Percentiles rank a stretch among this genome's conserved stretches.
phyloP scores from a whole-genome alignment of 2,888 invertebrate genomes.

The Mantis religiosa region DNA sequence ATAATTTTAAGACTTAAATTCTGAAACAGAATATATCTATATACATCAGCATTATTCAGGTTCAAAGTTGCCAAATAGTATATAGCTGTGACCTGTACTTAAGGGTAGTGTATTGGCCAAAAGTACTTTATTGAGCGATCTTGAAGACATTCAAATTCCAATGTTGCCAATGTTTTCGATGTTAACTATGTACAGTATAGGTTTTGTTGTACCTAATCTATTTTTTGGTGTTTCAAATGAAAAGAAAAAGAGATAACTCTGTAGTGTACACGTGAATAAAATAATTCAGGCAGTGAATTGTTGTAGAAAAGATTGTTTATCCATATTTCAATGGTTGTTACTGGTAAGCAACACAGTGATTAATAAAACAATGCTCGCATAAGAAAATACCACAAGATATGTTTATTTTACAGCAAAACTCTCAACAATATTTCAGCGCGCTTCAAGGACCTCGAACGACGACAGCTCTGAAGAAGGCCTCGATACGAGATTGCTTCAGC shows the following conservation, averaged over 20 bases:
- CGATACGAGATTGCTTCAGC: too few species aligned
- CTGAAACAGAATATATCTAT: neutral
- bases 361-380: neutral
- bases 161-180: constrained; percentile 7
- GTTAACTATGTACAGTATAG: constrained; percentile 7
- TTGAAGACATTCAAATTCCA: neutral
- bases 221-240: constrained; percentile 10
- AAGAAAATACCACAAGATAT: neutral
- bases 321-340: neutral
- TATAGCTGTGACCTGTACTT: constrained; percentile 8
- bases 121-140: neutral
- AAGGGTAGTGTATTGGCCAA: neutral
- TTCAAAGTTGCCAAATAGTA: constrained; percentile 18
- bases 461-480: too few species aligned
- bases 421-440: too few species aligned
- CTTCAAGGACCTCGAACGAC: too few species aligned
- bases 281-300: neutral
- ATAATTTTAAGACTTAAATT: neutral
- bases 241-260: neutral
- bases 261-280: neutral
- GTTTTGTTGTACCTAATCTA: neutral
- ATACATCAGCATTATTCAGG: constrained; percentile 7
- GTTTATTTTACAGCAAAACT: too few species aligned
- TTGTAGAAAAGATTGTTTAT: neutral
- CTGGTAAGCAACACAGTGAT: neutral